Percentiles rank a stretch among this genome's conserved stretches.
Conservation (phyloP, 2,797 vertebrate genomes). For the Clarias pachynema region DNA sequence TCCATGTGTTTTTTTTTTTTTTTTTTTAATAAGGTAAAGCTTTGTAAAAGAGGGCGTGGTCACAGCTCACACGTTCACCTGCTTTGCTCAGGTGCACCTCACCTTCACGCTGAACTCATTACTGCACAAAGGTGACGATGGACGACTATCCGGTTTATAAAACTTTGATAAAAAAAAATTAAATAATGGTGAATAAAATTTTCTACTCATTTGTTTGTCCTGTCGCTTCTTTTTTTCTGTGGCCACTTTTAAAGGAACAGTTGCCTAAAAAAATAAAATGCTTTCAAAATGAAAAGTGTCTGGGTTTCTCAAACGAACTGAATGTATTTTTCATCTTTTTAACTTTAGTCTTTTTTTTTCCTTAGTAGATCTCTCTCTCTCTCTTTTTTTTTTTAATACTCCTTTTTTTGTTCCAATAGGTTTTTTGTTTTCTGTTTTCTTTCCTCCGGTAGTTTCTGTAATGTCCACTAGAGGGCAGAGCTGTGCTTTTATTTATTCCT, state of each 20-base stretch:
- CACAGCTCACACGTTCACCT: not conserved
- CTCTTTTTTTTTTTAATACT: not conserved
- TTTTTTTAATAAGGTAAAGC: not conserved
- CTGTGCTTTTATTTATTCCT: not conserved
- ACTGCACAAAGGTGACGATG: not conserved
- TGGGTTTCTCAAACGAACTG: not conserved
- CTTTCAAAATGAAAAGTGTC: not conserved
- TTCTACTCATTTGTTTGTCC: not conserved
- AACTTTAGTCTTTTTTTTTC: not conserved
- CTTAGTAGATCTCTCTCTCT: too few species aligned
- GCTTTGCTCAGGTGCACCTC: not conserved
- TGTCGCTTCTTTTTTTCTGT: not conserved
- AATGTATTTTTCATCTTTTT: not conserved
- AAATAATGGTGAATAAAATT: conserved; percentile 6
- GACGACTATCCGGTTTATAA: not conserved
- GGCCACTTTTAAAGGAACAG: not conserved
- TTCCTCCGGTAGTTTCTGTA: not conserved
- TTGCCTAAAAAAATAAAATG: not conserved
- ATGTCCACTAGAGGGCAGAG: not conserved
- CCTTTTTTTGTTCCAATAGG: not conserved
- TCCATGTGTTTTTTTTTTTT: not conserved
- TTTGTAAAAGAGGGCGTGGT: not conserved
- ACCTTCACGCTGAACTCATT: not conserved
- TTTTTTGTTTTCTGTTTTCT: not conserved
- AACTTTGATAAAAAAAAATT: not conserved